A percentile compares a stretch with the other conserved stretches of the same genome.
Conservation (phyloP, 2,797 vertebrate genomes). For the Pseudochirops corinnae region DNA sequence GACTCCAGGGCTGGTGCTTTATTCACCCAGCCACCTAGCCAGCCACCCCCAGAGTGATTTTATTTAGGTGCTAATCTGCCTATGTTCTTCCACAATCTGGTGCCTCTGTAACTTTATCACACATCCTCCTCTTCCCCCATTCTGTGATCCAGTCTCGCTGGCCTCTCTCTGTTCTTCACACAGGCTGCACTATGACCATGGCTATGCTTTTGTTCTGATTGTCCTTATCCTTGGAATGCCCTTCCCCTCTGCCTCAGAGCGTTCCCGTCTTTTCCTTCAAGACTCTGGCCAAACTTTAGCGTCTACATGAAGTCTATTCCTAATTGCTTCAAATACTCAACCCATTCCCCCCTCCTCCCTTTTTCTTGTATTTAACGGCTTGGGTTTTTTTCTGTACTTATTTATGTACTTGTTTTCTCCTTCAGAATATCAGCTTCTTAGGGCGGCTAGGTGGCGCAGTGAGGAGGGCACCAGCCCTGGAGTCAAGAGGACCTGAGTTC, state of each 20-base stretch:
- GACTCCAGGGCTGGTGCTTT: too few species aligned
- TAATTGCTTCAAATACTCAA: background rate
- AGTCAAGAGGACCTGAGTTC: too few species aligned
- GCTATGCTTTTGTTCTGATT: background rate
- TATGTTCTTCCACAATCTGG: background rate
- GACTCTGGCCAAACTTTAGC: background rate
- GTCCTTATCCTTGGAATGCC: background rate
- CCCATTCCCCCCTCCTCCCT: fast-evolving
- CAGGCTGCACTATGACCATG: background rate
- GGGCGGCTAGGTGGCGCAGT: too few species aligned
- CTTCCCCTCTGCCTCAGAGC: background rate
- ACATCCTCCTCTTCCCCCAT: background rate
- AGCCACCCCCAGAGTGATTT: background rate
- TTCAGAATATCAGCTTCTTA: background rate
- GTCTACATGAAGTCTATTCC: background rate
- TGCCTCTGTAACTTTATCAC: background rate
- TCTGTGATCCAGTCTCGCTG: background rate
- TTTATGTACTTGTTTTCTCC: background rate
- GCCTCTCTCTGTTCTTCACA: background rate
- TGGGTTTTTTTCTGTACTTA: background rate
- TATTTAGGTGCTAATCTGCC: background rate
- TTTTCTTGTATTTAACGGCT: background rate
- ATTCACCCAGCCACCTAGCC: too few species aligned
- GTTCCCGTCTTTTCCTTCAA: background rate
- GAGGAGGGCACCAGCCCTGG: too few species aligned